Percentiles rank a stretch among this genome's conserved stretches.
Conservation (phyloP, 2,113 vertebrate species). For the Dromiciops gliroides region DNA sequence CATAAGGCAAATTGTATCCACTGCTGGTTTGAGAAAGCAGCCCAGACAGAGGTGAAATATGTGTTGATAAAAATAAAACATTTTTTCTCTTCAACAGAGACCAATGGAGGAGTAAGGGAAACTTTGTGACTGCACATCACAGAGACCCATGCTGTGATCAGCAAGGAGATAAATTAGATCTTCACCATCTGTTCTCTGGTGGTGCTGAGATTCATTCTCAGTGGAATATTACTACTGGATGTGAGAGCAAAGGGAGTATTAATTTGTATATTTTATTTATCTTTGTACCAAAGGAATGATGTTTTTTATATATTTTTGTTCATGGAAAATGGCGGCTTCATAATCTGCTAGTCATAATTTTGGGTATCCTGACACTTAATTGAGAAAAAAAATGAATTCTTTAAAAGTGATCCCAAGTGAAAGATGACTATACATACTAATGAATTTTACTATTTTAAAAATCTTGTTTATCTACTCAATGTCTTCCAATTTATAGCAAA, state of each 20-base stretch:
- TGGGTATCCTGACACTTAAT: neutral
- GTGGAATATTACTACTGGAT: slow-evolving; percentile 63
- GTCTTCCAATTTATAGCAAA: neutral
- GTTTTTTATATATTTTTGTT: slow-evolving; percentile 59
- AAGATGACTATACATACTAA: neutral
- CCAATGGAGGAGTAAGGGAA: slow-evolving; percentile 44
- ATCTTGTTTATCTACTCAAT: neutral
- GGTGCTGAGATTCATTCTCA: slow-evolving; percentile 81
- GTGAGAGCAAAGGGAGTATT: slow-evolving; percentile 58
- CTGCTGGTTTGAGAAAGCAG: neutral
- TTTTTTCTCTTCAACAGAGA: slow-evolving; percentile 57
- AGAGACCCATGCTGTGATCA: slow-evolving; percentile 69
- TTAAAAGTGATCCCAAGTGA: too few relatives aligned
- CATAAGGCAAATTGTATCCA: neutral
- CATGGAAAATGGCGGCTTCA: slow-evolving; percentile 41
- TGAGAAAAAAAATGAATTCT: too few relatives aligned
- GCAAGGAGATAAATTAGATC: slow-evolving; percentile 72
- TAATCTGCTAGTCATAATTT: slow-evolving; percentile 5
- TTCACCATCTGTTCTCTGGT: slow-evolving; percentile 81
- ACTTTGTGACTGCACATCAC: slow-evolving; percentile 67
- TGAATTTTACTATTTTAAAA: neutral
- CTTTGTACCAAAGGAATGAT: slow-evolving; percentile 60
- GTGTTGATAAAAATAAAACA: slow-evolving; percentile 59
- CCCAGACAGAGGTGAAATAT: slow-evolving; percentile 54
- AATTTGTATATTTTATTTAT: slow-evolving; percentile 67